phyloP scores from a whole-genome alignment of 2,113 vertebrate genomes.

The Hydrolagus affinis region DNA sequence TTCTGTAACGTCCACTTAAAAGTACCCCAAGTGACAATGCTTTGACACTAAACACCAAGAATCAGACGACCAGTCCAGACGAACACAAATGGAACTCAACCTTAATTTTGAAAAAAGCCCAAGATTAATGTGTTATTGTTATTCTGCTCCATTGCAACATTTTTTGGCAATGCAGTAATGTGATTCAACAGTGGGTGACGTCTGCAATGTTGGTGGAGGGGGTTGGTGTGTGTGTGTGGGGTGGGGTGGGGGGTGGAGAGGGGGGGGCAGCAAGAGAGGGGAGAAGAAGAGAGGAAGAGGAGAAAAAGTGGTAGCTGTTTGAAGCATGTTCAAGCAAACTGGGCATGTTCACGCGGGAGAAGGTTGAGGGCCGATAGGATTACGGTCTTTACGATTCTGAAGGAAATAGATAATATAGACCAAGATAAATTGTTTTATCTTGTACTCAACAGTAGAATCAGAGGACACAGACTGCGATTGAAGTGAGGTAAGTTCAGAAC shows the following conservation, averaged over 20 bases:
- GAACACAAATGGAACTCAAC: constrained; percentile 22
- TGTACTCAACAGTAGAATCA: no score
- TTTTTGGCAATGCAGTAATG: constrained; percentile 31
- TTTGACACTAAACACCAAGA: constrained; percentile 4
- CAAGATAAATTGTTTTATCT: no score
- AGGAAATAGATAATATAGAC: no score
- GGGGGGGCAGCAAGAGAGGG: no score
- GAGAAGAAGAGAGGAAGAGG: not conserved
- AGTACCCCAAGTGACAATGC: not conserved
- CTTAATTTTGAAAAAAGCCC: not conserved
- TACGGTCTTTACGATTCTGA: no score
- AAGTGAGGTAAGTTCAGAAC: no score
- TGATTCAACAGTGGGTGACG: not conserved
- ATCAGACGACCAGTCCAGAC: not conserved
- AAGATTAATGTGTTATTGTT: constrained; percentile 28
- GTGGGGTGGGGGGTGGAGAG: no score
- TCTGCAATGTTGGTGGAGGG: not conserved
- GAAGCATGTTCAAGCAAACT: not conserved
- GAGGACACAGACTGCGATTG: no score
- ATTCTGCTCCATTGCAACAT: constrained; percentile 13
- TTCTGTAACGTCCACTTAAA: not conserved
- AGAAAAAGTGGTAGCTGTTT: not conserved
- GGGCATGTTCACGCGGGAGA: no score
- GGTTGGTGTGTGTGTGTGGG: no score
- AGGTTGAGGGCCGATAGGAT: no score